These are phyloP conservation scores for Orbicella faveolata DNA, from an alignment of 64 coral and sea anemone genomes.

Conservation along the genomic window DNA sequence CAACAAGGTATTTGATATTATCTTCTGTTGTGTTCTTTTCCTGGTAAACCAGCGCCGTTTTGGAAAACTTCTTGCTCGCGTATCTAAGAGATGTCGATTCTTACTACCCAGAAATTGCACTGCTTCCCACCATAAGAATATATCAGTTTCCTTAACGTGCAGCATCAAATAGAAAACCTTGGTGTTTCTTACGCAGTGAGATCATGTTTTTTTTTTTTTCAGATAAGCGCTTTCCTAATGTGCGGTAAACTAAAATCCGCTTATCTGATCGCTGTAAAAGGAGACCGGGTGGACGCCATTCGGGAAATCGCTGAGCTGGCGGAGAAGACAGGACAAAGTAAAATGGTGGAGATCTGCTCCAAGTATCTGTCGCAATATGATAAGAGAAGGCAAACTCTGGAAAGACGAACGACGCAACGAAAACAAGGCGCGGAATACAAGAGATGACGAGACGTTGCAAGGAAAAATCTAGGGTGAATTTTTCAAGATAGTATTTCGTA, in stretches of 20 bases:
- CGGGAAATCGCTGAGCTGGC: conserved; percentile 77
- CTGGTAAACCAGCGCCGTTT: too few species aligned
- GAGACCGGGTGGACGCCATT: conserved; percentile 72
- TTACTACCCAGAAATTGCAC: too few species aligned
- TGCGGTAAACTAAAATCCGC: conserved; percentile 89
- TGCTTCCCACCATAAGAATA: too few species aligned
- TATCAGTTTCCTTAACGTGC: too few species aligned
- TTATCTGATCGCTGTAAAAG: conserved; percentile 79
- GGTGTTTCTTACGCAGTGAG: too few species aligned
- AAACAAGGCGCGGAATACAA: background rate
- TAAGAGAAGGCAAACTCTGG: background rate
- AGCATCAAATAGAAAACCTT: too few species aligned
- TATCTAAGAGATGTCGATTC: too few species aligned
- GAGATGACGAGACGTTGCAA: background rate
- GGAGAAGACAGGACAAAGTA: conserved; percentile 71
- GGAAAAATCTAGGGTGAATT: too few species aligned
- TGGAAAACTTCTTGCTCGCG: too few species aligned
- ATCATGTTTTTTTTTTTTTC: too few species aligned
- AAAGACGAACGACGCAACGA: background rate
- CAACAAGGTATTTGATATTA: conserved; percentile 67
- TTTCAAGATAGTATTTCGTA: too few species aligned
- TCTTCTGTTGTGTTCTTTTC: too few species aligned
- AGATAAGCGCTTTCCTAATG: conserved; percentile 83
- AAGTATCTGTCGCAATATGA: conserved; percentile 71
- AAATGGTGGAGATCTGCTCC: conserved; percentile 71